Evolutionary conservation across 1,140 invertebrate species (phyloP).

Genomic region (Harpegnathos saltator): DNA sequence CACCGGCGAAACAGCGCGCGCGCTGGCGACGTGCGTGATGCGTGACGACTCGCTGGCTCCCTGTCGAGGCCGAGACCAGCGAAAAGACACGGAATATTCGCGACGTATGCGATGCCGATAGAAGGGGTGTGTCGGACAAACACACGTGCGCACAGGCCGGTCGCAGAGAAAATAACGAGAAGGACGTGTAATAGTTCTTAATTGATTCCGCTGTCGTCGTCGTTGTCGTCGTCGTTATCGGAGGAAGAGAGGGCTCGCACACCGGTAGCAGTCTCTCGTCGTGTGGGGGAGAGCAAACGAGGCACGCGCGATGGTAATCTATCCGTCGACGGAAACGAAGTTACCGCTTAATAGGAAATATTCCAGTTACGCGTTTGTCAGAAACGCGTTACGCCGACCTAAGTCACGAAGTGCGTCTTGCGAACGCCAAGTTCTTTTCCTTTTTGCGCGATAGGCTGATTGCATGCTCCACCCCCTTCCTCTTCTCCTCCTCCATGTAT

Average conservation of each 20-base stretch:
- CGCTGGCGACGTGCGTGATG: too few relatives aligned
- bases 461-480: too few relatives aligned
- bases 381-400: too few relatives aligned
- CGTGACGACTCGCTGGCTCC: too few relatives aligned
- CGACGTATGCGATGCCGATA: neutral
- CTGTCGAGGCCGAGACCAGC: neutral
- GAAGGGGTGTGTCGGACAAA: neutral
- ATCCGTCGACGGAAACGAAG: neutral
- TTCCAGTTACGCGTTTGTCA: too few relatives aligned
- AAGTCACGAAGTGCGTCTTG: too few relatives aligned
- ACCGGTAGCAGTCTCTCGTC: neutral
- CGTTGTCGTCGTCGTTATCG: too few relatives aligned
- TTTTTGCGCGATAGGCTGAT: too few relatives aligned
- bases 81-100: neutral
- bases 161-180: neutral
- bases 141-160: neutral
- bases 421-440: too few relatives aligned
- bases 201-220: neutral
- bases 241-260: too few relatives aligned
- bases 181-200: slow-evolving; percentile 6
- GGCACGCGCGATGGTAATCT: neutral
- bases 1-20: too few relatives aligned
- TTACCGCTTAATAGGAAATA: neutral
- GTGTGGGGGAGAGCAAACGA: neutral
- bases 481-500: too few relatives aligned